phyloP scores from a whole-genome alignment of 2,797 vertebrate species.

The Hoplostethus atlanticus region DNA sequence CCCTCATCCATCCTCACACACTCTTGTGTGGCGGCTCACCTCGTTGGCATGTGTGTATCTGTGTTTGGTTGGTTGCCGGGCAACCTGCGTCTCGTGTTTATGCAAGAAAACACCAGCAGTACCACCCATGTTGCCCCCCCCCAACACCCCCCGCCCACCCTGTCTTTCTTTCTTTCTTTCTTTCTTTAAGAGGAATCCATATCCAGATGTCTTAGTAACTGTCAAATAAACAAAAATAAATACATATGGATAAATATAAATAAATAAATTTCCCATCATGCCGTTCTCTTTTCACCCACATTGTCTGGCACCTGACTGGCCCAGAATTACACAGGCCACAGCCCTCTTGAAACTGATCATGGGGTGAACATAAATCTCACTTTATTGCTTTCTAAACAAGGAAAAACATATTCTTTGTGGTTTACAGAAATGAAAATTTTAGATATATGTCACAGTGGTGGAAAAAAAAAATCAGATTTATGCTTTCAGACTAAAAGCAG shows the following conservation, averaged over 20 bases:
- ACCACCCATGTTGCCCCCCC: neutral
- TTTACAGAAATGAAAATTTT: too few species aligned
- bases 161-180: slow-evolving; percentile 1
- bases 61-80: slow-evolving; percentile 74
- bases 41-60: slow-evolving; percentile 71
- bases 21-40: slow-evolving; percentile 45
- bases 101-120: slow-evolving; percentile 50
- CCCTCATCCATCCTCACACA: slow-evolving; percentile 20
- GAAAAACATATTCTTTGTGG: neutral
- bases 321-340: slow-evolving; percentile 14
- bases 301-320: slow-evolving; percentile 9
- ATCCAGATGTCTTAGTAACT: too few species aligned
- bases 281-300: slow-evolving; percentile 17
- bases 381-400: too few species aligned
- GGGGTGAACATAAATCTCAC: too few species aligned
- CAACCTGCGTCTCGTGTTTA: slow-evolving; percentile 51
- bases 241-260: too few species aligned
- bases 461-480: too few species aligned
- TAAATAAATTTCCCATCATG: slow-evolving; percentile 13
- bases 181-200: neutral
- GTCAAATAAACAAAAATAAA: too few species aligned
- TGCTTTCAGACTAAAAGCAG: neutral
- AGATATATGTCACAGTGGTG: too few species aligned
- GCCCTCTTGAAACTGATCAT: too few species aligned
- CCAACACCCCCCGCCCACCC: neutral